Evolutionary conservation across 2,113 vertebrate species (phyloP).

Genomic region (Sinosuthora webbiana): DNA sequence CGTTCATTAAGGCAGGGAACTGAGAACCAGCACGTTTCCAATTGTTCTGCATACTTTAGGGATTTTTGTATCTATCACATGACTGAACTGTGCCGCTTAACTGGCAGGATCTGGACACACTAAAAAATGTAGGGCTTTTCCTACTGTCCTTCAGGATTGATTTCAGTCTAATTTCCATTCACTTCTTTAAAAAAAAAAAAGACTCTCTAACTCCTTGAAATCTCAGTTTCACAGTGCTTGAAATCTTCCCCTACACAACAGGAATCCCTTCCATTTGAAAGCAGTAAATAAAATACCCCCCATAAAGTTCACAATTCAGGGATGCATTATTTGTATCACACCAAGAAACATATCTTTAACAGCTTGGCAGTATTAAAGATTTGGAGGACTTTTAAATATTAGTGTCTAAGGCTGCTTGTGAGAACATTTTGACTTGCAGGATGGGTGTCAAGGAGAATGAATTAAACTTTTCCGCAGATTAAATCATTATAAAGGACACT

Average conservation of each 20-base stretch:
- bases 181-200: not conserved
- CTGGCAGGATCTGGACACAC: not conserved
- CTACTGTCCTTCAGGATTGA: not conserved
- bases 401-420: not conserved
- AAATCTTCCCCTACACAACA: not conserved
- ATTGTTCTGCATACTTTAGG: not conserved
- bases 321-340: not conserved
- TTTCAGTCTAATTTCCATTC: not conserved
- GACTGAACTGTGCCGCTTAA: not conserved
- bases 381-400: slow-evolving; percentile 3
- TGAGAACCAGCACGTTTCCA: not conserved
- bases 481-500: slow-evolving; percentile 28
- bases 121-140: not conserved
- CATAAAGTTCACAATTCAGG: not conserved
- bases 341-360: not conserved
- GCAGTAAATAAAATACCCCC: not conserved
- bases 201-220: not conserved
- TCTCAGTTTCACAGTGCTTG: not conserved
- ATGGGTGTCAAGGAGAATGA: slow-evolving; percentile 43
- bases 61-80: not conserved
- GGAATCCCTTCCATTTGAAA: not conserved
- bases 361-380: not conserved
- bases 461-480: slow-evolving; percentile 31
- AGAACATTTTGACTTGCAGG: slow-evolving; percentile 1
- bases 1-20: not conserved